These are phyloP conservation scores for Mycetomoellerius zeteki DNA, from an alignment of 1,140 invertebrate genomes.

Conservation along the genomic window DNA sequence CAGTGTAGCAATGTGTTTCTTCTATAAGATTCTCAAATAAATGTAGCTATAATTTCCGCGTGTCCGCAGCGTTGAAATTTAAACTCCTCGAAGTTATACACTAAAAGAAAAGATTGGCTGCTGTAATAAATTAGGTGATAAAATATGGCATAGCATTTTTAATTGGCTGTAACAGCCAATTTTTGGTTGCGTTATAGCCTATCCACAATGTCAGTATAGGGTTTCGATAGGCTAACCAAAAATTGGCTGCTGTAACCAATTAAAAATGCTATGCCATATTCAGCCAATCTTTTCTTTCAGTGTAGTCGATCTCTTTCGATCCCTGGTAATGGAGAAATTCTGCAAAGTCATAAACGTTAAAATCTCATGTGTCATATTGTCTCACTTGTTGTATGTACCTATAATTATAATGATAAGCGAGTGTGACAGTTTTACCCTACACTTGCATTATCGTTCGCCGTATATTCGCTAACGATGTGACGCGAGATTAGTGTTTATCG, in stretches of 20 bases:
- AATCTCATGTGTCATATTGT: background rate
- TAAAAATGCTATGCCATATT: too few relatives aligned
- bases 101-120: too few relatives aligned
- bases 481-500: constrained; percentile 12
- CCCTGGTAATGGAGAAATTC: background rate
- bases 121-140: too few relatives aligned
- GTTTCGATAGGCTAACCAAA: too few relatives aligned
- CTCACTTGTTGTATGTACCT: background rate
- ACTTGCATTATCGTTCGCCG: background rate
- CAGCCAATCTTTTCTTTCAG: too few relatives aligned
- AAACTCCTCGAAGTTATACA: background rate
- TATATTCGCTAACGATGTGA: background rate
- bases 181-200: too few relatives aligned
- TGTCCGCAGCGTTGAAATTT: background rate
- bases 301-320: background rate
- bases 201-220: too few relatives aligned
- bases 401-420: background rate
- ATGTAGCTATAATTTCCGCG: background rate
- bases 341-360: background rate
- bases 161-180: too few relatives aligned
- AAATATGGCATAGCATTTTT: too few relatives aligned
- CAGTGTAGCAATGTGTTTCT: background rate
- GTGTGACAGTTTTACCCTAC: background rate
- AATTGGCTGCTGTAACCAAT: too few relatives aligned
- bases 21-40: background rate